phyloP scores from a whole-genome alignment of 2,113 vertebrate species.

The Phylloscopus trochilus region DNA sequence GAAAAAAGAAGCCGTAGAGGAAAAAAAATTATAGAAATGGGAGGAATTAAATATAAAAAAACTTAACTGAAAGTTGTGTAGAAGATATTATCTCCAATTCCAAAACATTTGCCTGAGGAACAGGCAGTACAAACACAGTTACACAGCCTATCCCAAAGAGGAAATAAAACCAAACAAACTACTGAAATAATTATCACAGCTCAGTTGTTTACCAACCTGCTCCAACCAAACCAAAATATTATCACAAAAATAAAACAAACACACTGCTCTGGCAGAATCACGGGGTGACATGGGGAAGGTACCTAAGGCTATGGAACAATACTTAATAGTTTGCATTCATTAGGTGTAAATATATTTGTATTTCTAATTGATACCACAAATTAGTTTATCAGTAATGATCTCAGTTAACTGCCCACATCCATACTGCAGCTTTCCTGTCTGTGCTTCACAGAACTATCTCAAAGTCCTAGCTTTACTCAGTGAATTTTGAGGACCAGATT shows the following conservation, averaged over 20 bases:
- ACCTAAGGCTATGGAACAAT: background rate
- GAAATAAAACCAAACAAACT: conserved; percentile 23
- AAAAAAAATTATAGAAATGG: background rate
- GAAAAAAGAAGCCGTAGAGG: background rate
- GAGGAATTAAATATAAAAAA: background rate
- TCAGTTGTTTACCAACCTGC: background rate
- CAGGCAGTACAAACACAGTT: conserved; percentile 39
- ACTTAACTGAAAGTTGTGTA: background rate
- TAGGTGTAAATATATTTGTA: background rate
- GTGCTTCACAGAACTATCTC: background rate
- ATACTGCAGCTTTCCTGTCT: background rate
- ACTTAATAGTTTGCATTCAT: background rate
- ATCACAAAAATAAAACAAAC: background rate
- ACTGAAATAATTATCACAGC: background rate
- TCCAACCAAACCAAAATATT: background rate
- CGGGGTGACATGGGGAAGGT: background rate
- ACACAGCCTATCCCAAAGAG: background rate
- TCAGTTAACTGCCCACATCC: background rate
- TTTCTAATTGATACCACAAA: background rate
- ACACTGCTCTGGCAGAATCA: background rate
- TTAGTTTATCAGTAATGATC: background rate
- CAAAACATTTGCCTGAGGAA: conserved; percentile 2
- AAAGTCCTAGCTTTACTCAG: conserved; percentile 4
- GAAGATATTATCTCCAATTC: background rate
- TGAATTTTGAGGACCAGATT: background rate